A percentile compares a stretch with the other conserved stretches of the same genome.
Evolutionary conservation across 2,113 vertebrate species (phyloP).

Genomic region (Pavo muticus): DNA sequence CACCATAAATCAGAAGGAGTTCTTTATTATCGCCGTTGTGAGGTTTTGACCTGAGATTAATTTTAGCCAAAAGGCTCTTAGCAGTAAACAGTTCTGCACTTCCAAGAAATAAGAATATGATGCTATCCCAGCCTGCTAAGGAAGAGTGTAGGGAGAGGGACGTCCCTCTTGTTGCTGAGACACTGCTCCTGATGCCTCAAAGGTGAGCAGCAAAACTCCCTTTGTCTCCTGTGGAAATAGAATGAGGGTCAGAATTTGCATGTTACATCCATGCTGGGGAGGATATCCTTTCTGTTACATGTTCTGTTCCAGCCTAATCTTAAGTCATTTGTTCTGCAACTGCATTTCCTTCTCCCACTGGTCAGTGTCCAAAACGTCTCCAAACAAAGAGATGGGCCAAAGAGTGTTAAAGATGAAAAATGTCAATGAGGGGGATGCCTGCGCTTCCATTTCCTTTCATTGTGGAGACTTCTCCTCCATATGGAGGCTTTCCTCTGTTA

Average conservation of each 20-base stretch:
- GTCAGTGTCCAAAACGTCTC: not conserved
- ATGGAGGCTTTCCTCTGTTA: constrained; percentile 24
- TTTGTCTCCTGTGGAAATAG: not conserved
- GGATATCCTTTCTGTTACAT: constrained; percentile 23
- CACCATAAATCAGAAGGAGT: not conserved
- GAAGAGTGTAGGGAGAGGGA: not conserved
- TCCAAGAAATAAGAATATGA: not conserved
- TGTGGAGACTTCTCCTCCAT: constrained; percentile 12
- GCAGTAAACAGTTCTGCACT: not conserved
- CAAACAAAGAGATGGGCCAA: constrained; percentile 4
- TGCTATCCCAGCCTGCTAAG: not conserved
- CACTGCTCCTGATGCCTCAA: not conserved
- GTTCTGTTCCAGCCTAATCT: not conserved
- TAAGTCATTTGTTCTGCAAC: not conserved
- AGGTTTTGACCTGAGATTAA: not conserved
- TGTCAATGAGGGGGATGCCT: not conserved
- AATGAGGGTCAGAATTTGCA: not conserved
- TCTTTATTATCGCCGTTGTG: not conserved
- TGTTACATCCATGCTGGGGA: not conserved
- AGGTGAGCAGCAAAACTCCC: not conserved
- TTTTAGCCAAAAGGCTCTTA: constrained; percentile 8
- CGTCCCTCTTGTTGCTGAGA: not conserved
- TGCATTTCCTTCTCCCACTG: constrained; percentile 22
- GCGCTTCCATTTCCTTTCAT: constrained; percentile 40
- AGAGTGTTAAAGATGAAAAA: constrained; percentile 4